These are phyloP conservation scores for Drosophila kikkawai DNA, from an alignment of 1,140 invertebrate genomes.

Conservation along the genomic window DNA sequence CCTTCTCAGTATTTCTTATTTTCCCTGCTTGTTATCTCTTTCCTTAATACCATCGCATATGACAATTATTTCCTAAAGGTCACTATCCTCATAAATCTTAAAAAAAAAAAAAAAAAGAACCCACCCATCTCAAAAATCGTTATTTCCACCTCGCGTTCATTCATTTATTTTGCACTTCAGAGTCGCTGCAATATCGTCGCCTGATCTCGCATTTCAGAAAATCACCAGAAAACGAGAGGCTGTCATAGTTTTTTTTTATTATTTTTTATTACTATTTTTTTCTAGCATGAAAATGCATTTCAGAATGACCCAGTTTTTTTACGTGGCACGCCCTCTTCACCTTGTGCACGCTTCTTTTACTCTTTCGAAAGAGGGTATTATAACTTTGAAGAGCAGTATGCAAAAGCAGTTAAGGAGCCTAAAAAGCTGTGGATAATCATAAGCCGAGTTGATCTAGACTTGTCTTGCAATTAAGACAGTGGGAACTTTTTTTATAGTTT, in stretches of 20 bases:
- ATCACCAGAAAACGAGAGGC: slow-evolving; percentile 6
- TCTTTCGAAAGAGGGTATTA: background rate
- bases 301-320: slow-evolving; percentile 60
- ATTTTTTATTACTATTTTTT: background rate
- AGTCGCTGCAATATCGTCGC: slow-evolving; percentile 11
- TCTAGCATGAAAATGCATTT: slow-evolving; percentile 59
- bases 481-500: background rate
- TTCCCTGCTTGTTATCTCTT: background rate
- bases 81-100: slow-evolving; percentile 2
- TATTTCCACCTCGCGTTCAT: slow-evolving; percentile 12
- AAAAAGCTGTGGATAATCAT: no score
- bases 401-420: background rate
- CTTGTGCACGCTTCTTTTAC: slow-evolving; percentile 2
- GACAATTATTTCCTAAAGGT: slow-evolving; percentile 9
- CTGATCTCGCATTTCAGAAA: slow-evolving; percentile 34
- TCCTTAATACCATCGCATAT: background rate
- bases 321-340: slow-evolving; percentile 29
- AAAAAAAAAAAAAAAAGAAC: background rate
- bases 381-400: background rate
- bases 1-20: background rate
- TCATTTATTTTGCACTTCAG: slow-evolving; percentile 19
- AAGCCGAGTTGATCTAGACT: background rate
- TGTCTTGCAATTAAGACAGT: background rate
- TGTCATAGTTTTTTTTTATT: slow-evolving; percentile 5
- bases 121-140: background rate